Evolutionary conservation across 2,113 vertebrate genomes (phyloP).

Genomic region (Australoheros scitulus): DNA sequence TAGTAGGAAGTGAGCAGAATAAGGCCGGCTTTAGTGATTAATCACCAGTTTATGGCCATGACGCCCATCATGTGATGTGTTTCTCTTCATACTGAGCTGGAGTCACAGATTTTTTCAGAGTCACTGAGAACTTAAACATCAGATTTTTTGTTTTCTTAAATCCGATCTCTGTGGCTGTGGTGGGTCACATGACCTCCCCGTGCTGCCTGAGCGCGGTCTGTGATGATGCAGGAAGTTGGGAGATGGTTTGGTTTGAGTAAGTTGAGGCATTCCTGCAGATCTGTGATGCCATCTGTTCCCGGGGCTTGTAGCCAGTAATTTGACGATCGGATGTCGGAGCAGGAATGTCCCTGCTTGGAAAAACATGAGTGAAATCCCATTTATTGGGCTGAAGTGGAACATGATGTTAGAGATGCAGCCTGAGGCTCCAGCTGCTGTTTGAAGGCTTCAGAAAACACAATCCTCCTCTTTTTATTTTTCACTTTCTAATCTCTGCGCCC

Average conservation of each 20-base stretch:
- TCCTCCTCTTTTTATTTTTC: not conserved
- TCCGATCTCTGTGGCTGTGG: not conserved
- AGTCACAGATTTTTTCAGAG: too few species aligned
- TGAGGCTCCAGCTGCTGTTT: constrained; percentile 7
- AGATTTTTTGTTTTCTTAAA: too few species aligned
- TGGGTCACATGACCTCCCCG: not conserved
- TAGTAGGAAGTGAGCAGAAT: too few species aligned
- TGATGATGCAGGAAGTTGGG: not conserved
- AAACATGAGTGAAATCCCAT: not conserved
- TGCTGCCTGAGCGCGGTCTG: not conserved
- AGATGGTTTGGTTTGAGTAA: not conserved
- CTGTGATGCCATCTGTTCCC: constrained; percentile 2
- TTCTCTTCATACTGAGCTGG: too few species aligned
- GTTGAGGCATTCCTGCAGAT: not conserved
- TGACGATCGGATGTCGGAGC: constrained; percentile 25
- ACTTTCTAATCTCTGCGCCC: not conserved
- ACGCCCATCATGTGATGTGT: too few species aligned
- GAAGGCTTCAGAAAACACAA: constrained; percentile 1
- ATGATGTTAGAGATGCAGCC: constrained; percentile 16
- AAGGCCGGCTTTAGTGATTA: too few species aligned
- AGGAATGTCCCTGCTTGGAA: constrained; percentile 41
- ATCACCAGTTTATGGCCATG: too few species aligned
- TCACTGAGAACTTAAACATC: too few species aligned
- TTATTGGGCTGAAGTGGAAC: constrained; percentile 25
- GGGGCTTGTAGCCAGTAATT: constrained; percentile 9